Evolutionary conservation across 2,113 vertebrate genomes (phyloP), one percentile per base, ranked within the genome.

Genomic region (Nothoprocta perdicaria): DNA sequence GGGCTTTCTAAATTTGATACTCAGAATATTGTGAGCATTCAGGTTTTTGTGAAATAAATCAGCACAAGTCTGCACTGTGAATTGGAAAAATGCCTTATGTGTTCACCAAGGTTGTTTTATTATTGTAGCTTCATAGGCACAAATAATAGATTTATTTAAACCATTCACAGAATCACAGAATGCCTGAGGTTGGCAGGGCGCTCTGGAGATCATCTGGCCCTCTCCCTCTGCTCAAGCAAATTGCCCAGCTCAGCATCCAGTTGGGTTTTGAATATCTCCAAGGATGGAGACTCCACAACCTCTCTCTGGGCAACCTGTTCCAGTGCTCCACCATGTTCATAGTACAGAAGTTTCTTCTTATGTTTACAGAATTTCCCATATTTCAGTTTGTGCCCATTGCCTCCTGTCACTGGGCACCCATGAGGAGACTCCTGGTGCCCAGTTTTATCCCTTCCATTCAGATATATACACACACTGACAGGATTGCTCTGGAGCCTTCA

Each of bases 171-270:
- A 62, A 80, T 46, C 41, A 80, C 23, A 40, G 48, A 63, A 50
- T 0, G 0, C 15, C 8, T 79, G 35, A 75, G 18, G 27, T 6
- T 73, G 22, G n/a, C 78, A 43, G 26, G 7, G 29, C 55, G 8
- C 24, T 67, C 21, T 79, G 67, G 16, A 83, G 9, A 66, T 4
- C 53, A 31, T 14, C 19, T 73, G 13, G 38, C 29, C 12, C 29
- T 41, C 26, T 6, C 12, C 35, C 12, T 38, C 31, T 50, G 29
- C 14, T 45, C 14, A 81, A 62, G 6, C 11, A 35, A 13, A 55
- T 26, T 62, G 40, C 46, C 48, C 16, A 69, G 24, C 12, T 27
- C 26, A 4, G 23, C 38, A 21, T 86, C 33, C 48, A 68, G 9
- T 6, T 0, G 1, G 31, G 41, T 81, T 71, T 17, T 52, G 14